Evolutionary conservation across 2,113 vertebrate genomes (phyloP).

Genomic region (Nematolebias whitei): DNA sequence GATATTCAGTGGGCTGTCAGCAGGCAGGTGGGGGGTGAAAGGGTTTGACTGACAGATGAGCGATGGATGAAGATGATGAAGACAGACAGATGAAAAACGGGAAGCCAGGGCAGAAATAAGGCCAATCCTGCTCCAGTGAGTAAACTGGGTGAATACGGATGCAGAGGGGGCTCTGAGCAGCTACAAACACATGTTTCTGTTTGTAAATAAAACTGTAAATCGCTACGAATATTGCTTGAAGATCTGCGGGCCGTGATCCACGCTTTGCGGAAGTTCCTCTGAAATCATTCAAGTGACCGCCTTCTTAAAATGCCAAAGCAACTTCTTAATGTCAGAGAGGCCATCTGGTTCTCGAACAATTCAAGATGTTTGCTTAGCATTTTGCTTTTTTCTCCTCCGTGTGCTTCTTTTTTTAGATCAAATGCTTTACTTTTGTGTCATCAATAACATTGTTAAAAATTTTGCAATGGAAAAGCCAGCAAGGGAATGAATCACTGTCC

Average conservation of each 20-base stretch:
- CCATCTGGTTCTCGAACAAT: conserved; percentile 79
- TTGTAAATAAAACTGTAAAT: conserved; percentile 83
- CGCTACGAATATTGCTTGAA: conserved; percentile 79
- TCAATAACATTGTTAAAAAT: conserved; percentile 42
- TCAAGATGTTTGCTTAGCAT: conserved; percentile 78
- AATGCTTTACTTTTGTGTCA: conserved; percentile 44
- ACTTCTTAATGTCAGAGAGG: conserved; percentile 77
- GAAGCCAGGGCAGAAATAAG: conserved; percentile 11
- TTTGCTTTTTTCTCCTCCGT: conserved; percentile 39
- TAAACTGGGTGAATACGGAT: conserved; percentile 35
- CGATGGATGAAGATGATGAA: conserved; percentile 36
- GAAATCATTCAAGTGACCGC: conserved; percentile 74
- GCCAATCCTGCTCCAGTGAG: conserved; percentile 55
- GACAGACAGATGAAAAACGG: conserved; percentile 17
- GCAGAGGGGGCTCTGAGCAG: conserved; percentile 41
- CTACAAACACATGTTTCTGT: conserved; percentile 77
- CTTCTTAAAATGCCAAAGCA: conserved; percentile 76
- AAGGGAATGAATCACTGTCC: conserved; percentile 5
- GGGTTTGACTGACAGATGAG: conserved; percentile 34
- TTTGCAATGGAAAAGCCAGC: conserved; percentile 14
- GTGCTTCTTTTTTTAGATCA: conserved; percentile 62
- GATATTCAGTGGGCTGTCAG: conserved; percentile 15
- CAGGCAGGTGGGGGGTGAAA: background rate
- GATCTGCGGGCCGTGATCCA: conserved; percentile 79
- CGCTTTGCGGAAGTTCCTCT: conserved; percentile 78